Percentiles rank a stretch among this genome's conserved stretches.
These are phyloP conservation scores for Benitochromis conjunctus DNA, from an alignment of 2,113 vertebrate genomes.

Conservation along the genomic window DNA sequence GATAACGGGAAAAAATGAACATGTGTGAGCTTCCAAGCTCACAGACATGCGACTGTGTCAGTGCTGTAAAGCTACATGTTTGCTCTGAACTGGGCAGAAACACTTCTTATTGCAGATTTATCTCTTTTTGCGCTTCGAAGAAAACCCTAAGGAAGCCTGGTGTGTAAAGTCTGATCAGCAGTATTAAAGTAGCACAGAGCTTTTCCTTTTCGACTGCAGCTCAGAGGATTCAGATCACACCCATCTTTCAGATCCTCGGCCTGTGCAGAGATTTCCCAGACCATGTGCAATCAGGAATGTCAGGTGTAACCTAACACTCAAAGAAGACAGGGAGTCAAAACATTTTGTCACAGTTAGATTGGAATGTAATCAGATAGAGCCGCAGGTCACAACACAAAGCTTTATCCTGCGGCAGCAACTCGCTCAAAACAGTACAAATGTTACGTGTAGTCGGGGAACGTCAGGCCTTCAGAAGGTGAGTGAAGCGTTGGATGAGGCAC, in stretches of 20 bases:
- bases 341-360: neutral
- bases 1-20: neutral
- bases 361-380: neutral
- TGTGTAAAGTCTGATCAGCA: neutral
- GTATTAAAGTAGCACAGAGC: neutral
- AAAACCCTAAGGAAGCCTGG: neutral
- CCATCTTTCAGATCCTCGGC: neutral
- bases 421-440: neutral
- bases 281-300: neutral
- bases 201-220: neutral
- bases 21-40: too few relatives aligned
- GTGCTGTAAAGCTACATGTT: too few relatives aligned
- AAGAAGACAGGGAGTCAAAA: neutral
- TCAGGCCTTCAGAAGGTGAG: neutral
- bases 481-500: rapidly evolving
- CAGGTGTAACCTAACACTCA: neutral
- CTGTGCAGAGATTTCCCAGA: neutral
- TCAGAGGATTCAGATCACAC: neutral
- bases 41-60: too few relatives aligned
- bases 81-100: too few relatives aligned
- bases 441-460: neutral
- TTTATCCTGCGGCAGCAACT: neutral
- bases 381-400: neutral
- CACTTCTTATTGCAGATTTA: neutral
- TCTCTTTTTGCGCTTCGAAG: neutral